These are phyloP conservation scores for Semnopithecus entellus DNA, from an alignment of 2,113 vertebrate genomes.

Conservation along the genomic window DNA sequence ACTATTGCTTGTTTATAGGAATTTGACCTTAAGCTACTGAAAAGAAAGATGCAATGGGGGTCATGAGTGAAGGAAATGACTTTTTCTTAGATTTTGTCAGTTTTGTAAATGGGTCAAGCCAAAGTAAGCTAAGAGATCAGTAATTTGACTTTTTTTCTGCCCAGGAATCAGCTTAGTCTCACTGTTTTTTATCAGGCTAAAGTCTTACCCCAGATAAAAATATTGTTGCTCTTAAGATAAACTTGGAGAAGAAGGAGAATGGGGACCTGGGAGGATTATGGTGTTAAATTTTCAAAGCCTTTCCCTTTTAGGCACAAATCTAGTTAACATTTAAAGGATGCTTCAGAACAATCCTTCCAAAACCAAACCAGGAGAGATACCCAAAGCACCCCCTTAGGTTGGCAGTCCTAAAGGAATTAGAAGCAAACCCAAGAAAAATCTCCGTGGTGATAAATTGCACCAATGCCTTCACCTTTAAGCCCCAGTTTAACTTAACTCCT, in stretches of 20 bases:
- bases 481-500: not conserved
- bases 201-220: slow-evolving; percentile 61
- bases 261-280: slow-evolving; percentile 29
- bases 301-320: slow-evolving; percentile 59
- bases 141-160: slow-evolving; percentile 43
- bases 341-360: slow-evolving; percentile 34
- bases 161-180: slow-evolving; percentile 36
- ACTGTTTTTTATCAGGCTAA: slow-evolving; percentile 11
- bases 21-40: slow-evolving; percentile 57
- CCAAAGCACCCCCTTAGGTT: not conserved
- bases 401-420: slow-evolving; percentile 6
- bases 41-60: not conserved
- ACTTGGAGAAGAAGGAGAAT: not conserved
- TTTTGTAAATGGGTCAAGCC: slow-evolving; percentile 49
- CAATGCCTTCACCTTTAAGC: not conserved
- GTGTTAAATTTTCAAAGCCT: slow-evolving; percentile 49
- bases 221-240: slow-evolving; percentile 45
- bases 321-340: slow-evolving; percentile 53
- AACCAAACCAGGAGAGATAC: slow-evolving; percentile 17
- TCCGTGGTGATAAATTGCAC: not conserved
- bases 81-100: slow-evolving; percentile 41
- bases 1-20: slow-evolving; percentile 49
- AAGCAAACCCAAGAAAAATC: slow-evolving; percentile 17
- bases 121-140: slow-evolving; percentile 17
- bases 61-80: not conserved